Evolutionary conservation across 1,140 invertebrate genomes (phyloP).

Genomic region (Drosophila biarmipes): DNA sequence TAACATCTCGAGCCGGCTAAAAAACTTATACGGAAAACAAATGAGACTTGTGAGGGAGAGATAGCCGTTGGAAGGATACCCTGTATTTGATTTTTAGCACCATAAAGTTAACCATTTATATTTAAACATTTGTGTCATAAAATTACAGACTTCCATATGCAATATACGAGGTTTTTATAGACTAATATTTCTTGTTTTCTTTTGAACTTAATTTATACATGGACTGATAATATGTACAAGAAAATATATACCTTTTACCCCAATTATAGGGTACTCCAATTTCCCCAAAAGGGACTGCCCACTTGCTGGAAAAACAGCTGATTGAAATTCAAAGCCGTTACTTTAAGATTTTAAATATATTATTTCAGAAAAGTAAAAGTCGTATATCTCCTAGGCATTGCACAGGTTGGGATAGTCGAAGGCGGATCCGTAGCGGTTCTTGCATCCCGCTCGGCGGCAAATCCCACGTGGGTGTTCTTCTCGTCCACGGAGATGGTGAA

Average conservation of each 20-base stretch:
- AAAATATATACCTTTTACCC: background rate
- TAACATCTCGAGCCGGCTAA: slow-evolving; percentile 53
- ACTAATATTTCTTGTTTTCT: background rate
- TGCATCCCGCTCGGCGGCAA: slow-evolving; percentile 57
- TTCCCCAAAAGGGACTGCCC: slow-evolving; percentile 7
- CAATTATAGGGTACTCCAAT: background rate
- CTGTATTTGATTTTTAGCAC: background rate
- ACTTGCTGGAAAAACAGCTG: slow-evolving; percentile 8
- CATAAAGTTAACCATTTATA: too few relatives aligned
- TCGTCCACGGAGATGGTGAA: slow-evolving; percentile 64
- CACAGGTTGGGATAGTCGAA: slow-evolving; percentile 57
- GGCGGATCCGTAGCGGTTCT: slow-evolving; percentile 61
- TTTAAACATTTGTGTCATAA: too few relatives aligned
- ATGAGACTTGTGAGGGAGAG: background rate
- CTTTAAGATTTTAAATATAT: slow-evolving; percentile 15
- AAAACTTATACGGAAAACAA: slow-evolving; percentile 9
- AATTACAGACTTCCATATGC: too few relatives aligned
- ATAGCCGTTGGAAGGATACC: background rate
- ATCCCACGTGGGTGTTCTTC: slow-evolving; percentile 62
- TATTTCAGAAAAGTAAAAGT: slow-evolving; percentile 16
- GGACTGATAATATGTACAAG: background rate
- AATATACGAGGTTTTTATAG: too few relatives aligned
- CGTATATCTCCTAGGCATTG: slow-evolving; percentile 70
- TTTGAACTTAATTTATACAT: background rate
- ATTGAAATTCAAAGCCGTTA: slow-evolving; percentile 1